These are phyloP conservation scores for Drosophila pandora DNA, from an alignment of 1,140 invertebrate species.

Conservation along the genomic window DNA sequence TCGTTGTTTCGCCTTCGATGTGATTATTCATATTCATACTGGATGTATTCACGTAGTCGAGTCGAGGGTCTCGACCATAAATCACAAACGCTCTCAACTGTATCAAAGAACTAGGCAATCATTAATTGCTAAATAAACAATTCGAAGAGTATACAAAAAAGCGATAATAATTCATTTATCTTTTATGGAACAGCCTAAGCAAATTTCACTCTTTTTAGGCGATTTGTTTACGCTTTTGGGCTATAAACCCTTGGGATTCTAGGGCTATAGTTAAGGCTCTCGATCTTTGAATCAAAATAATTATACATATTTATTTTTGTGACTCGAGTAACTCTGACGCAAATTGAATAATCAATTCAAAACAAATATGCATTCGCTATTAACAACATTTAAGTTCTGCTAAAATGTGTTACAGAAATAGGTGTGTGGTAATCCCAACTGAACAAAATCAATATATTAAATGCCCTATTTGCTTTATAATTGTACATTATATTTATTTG, in stretches of 20 bases:
- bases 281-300: not conserved
- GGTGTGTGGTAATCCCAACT: not conserved
- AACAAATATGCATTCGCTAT: not conserved
- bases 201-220: constrained; percentile 36
- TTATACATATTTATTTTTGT: not conserved
- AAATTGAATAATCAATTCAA: constrained; percentile 5
- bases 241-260: constrained; percentile 7
- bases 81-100: constrained; percentile 70
- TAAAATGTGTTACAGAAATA: constrained; percentile 2
- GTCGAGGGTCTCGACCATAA: constrained; percentile 65
- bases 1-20: constrained; percentile 55
- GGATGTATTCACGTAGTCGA: constrained; percentile 7
- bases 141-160: constrained; percentile 31
- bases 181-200: constrained; percentile 39
- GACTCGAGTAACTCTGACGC: not conserved
- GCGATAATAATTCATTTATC: constrained; percentile 42
- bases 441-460: not conserved
- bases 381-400: not conserved
- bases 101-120: constrained; percentile 64
- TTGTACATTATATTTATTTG: constrained; percentile 31
- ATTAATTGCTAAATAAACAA: constrained; percentile 62
- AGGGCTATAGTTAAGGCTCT: not conserved
- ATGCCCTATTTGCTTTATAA: not conserved
- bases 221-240: constrained; percentile 40
- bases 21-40: constrained; percentile 44